Evolutionary conservation across 1,140 invertebrate species (phyloP).

Genomic region (Bactericera cockerelli): DNA sequence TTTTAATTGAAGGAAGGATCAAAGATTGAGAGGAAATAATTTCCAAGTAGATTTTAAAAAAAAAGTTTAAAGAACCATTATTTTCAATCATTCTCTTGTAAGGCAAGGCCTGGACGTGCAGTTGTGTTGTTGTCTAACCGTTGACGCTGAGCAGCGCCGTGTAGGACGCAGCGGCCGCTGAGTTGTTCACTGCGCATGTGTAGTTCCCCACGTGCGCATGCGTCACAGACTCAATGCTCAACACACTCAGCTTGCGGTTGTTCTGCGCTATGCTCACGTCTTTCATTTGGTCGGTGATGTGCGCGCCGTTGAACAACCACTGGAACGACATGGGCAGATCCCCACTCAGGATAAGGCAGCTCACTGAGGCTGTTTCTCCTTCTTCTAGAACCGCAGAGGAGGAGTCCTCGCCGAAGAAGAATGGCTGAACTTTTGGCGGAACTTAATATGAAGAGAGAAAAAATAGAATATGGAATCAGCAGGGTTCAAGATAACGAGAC

Average conservation of each 20-base stretch:
- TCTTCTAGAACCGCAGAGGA: constrained; percentile 22
- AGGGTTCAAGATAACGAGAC: too few relatives aligned
- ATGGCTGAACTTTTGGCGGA: constrained; percentile 40
- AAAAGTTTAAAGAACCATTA: too few relatives aligned
- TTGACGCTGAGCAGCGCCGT: constrained; percentile 44
- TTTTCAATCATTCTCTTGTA: too few relatives aligned
- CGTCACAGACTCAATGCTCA: constrained; percentile 60
- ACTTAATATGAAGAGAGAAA: constrained; percentile 29
- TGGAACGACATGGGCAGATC: constrained; percentile 54
- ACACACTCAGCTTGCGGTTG: constrained; percentile 50
- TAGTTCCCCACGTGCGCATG: constrained; percentile 59
- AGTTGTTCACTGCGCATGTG: constrained; percentile 50
- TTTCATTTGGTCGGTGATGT: constrained; percentile 29
- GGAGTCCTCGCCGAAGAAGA: constrained; percentile 38
- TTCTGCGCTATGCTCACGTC: constrained; percentile 45
- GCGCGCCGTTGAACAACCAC: constrained; percentile 48
- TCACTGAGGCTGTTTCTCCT: constrained; percentile 31
- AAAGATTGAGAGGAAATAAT: too few relatives aligned
- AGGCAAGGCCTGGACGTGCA: too few relatives aligned
- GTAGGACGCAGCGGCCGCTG: constrained; percentile 41
- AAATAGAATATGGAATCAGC: constrained; percentile 5
- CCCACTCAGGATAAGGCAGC: constrained; percentile 56
- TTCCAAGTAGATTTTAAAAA: too few relatives aligned
- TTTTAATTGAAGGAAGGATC: too few relatives aligned
- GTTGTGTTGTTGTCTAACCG: constrained; percentile 39